Evolutionary conservation across 2,888 invertebrate genomes (phyloP), one percentile per base, ranked within the genome.

Genomic region (Crocallis elinguaria): DNA sequence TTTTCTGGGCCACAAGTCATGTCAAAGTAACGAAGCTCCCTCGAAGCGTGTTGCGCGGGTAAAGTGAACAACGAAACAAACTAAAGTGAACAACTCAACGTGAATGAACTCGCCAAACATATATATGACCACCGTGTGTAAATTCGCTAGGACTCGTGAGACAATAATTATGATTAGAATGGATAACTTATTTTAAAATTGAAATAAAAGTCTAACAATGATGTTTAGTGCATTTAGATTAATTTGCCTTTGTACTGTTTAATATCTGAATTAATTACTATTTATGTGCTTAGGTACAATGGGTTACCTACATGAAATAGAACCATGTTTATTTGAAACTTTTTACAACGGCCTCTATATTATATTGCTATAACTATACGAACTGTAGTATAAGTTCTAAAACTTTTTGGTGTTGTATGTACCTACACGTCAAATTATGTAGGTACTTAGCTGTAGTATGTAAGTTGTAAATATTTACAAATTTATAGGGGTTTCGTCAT

Each of bases 101-200:
- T 88, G 86, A 79, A 88, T 85, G 86, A 86, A 81, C 74, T 83
- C 77, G 69, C 79, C 83, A 89, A 90, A 90, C 89, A 91, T 91
- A 90, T 89, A 91, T 91, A 90, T 90, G 91, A 91, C 91, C 88
- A 91, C 91, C 91, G 89, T 89, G 88, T 88, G 83, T 91, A 79
- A 79, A 88, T 90, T 91, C 90, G 91, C 91, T 86, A 86, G 86
- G 88, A 87, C 88, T 86, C 60, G 73, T 78, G 75, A 67, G 17
- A 67, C 44, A 45, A 61, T 66, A 45, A 61, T 66, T 75, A 74
- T 71, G 67, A 64, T 69, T 71, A 67, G 62, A 71, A 74, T 71
- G 77, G 67, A 66, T 60, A 60, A 69, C 72, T 69, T 66, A 64
- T 67, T 65, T 25, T 8, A 35, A 39, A 50, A 45, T 52, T 11